Evolutionary conservation across 2,888 invertebrate genomes (phyloP), one percentile per base, ranked within the genome.

Genomic region (Platynereis dumerilii): DNA sequence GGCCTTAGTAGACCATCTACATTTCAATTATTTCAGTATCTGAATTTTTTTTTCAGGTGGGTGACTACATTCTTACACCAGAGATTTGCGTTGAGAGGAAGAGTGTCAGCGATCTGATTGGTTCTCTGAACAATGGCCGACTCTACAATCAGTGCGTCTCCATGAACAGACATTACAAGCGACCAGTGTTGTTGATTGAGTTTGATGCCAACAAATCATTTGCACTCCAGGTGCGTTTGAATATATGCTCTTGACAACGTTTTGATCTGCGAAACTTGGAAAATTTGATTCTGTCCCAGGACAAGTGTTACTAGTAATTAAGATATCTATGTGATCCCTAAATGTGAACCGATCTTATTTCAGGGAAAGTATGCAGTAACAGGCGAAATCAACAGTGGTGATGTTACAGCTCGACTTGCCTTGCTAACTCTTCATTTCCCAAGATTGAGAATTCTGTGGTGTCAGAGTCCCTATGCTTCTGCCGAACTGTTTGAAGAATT

Each of bases 41-140:
- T 64, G n/a, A n/a, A n/a, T 12, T 24, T 7, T 48, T 10, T 52
- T 79, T 81, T 22, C 76, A 93, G 92, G 91, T 99, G 66, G 99
- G 98, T 0, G 99, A 99, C 86, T 99, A 99, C 82, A 94, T 99
- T 79, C 86, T 99, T 20, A 94, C 97, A 0, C 94, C 96, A 0
- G 94, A 96, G 26, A 92, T 97, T 72, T 97, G 98, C 79, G 92
- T 99, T 22, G 99, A 99, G 85, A 88, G 99, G 59, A 99, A 99
- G 74, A 95, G 95, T 58, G 88, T 98, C 70, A 94, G 94, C 5
- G 98, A 99, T 87, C 87, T 99, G 72, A 94, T 97, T 76, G 95
- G 96, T 5, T 98, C 98, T 0, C 86, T 99, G 34, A 93, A 94
- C 84, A 93, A 92, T 53, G 99, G 99, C 0, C 90, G 99, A 20